Evolutionary conservation across 2,797 vertebrate species (phyloP).

Genomic region (Heterohyrax brucei): DNA sequence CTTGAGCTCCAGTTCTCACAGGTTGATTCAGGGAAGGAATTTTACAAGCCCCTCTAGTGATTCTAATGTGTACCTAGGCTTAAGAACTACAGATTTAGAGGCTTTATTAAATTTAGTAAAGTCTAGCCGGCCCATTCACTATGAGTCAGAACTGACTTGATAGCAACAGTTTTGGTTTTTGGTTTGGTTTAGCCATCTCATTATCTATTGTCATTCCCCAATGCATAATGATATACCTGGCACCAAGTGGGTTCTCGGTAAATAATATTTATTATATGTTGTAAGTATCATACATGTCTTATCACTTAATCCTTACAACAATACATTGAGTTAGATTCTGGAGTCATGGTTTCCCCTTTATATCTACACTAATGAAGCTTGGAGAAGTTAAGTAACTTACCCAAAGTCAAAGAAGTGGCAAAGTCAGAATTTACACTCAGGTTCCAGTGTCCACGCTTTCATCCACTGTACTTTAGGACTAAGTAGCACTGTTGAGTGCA

Average conservation of each 20-base stretch:
- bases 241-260: background rate
- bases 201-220: slow-evolving; percentile 1
- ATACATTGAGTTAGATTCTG: background rate
- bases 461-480: background rate
- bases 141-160: too few species aligned
- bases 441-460: background rate
- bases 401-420: background rate
- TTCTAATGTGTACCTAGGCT: background rate
- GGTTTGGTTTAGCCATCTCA: background rate
- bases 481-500: background rate
- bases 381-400: background rate
- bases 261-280: slow-evolving; percentile 8
- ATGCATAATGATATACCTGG: background rate
- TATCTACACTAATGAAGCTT: background rate
- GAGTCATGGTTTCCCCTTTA: background rate
- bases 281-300: background rate
- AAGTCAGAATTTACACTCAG: background rate
- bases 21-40: background rate
- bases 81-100: slow-evolving; percentile 3
- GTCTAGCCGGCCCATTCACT: background rate
- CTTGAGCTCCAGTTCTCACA: background rate
- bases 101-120: background rate
- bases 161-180: too few species aligned
- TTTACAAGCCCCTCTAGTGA: background rate
- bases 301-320: background rate